These are phyloP conservation scores for Charanyca ferruginea DNA, from an alignment of 2,888 invertebrate species.

Conservation along the genomic window DNA sequence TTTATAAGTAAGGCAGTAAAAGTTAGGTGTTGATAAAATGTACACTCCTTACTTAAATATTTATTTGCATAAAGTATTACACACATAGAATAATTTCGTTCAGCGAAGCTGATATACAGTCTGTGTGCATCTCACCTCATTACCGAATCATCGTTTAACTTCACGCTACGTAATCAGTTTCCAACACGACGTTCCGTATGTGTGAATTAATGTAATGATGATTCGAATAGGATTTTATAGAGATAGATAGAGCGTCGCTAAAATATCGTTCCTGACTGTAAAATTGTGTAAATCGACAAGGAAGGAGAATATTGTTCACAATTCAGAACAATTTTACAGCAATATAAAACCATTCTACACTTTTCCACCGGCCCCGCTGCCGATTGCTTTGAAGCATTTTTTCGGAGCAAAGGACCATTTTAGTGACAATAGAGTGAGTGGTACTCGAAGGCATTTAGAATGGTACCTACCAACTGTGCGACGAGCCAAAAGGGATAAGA, in stretches of 20 bases:
- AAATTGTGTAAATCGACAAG: background rate
- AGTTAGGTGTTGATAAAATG: no score
- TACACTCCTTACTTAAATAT: no score
- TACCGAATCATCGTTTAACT: slow-evolving; percentile 5
- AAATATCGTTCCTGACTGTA: no score
- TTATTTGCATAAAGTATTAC: background rate
- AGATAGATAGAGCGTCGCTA: no score
- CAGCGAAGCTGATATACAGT: background rate
- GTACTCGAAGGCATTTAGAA: slow-evolving; percentile 17
- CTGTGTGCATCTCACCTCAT: background rate
- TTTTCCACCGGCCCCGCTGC: slow-evolving; percentile 19
- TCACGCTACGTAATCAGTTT: slow-evolving; percentile 1
- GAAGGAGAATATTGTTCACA: slow-evolving; percentile 11
- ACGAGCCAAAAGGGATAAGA: background rate
- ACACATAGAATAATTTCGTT: background rate
- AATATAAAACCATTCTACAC: slow-evolving; percentile 39
- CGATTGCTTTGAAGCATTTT: slow-evolving; percentile 48
- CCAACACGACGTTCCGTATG: background rate
- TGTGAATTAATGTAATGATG: background rate
- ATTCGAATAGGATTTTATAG: no score
- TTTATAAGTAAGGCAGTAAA: no score
- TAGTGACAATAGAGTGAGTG: slow-evolving; percentile 30
- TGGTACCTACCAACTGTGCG: background rate
- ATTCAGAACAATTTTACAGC: slow-evolving; percentile 35
- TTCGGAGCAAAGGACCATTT: slow-evolving; percentile 31